Evolutionary conservation across 2,888 invertebrate species (phyloP), one percentile per base, ranked within the genome.

Genomic region (Gasteruption jaculator): DNA sequence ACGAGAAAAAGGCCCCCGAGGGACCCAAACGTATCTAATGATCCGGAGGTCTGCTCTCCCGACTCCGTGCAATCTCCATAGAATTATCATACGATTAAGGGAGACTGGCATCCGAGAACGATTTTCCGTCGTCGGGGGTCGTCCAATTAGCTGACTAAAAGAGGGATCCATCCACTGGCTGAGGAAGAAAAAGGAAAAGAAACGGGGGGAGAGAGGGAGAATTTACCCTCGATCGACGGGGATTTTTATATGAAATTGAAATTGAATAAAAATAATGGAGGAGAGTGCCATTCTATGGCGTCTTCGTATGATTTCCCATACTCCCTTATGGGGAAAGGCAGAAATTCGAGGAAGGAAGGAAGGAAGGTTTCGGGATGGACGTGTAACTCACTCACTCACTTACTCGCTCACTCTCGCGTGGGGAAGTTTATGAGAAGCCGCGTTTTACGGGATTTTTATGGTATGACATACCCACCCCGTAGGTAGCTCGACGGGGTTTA

Each of bases 371-470:
- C n/a, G n/a, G n/a, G n/a, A n/a, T n/a, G n/a, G n/a, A n/a, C n/a
- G n/a, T n/a, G n/a, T n/a, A n/a, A n/a, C n/a, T n/a, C 11, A n/a
- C n/a, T n/a, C n/a, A n/a, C n/a, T n/a, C n/a, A n/a, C n/a, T n/a
- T n/a, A n/a, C n/a, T n/a, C n/a, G n/a, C n/a, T n/a, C n/a, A n/a
- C n/a, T n/a, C n/a, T n/a, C n/a, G n/a, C n/a, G n/a, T n/a, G n/a
- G n/a, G n/a, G n/a, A n/a, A n/a, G n/a, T n/a, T n/a, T n/a, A n/a
- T n/a, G n/a, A n/a, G n/a, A n/a, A n/a, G n/a, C n/a, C 63, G 65
- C 65, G 67, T 68, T 68, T 68, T 68, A 69, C 68, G 60, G 65
- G 62, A 68, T 69, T 69, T 68, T 68, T 68, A 69, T 69, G 69
- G 68, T 63, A 68, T 66, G 65, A 66, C 67, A 60, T 59, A 61